Evolutionary conservation across 2,888 invertebrate species (phyloP).

Genomic region (Julus scandinavius): DNA sequence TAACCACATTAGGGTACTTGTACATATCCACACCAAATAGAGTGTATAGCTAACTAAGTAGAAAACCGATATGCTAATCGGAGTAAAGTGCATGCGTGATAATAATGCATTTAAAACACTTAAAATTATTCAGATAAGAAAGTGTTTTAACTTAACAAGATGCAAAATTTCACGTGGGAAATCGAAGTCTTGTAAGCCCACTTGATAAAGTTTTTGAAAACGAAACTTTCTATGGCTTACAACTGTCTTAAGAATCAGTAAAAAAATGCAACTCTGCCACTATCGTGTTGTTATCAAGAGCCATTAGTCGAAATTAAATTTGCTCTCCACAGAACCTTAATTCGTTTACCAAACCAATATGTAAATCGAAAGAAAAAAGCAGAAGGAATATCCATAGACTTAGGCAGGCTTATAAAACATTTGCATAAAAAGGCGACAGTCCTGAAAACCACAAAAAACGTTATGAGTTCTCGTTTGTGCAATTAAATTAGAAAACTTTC

Average conservation of each 20-base stretch:
- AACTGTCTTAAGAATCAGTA: background rate
- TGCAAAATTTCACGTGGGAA: background rate
- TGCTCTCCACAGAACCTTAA: background rate
- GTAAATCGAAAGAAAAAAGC: background rate
- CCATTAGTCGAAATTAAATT: slow-evolving; percentile 15
- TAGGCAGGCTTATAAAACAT: background rate
- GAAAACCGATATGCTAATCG: too few relatives aligned
- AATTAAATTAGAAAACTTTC: background rate
- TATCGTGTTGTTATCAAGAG: slow-evolving; percentile 8
- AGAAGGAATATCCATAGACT: background rate
- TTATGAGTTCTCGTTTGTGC: background rate
- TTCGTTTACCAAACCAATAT: background rate
- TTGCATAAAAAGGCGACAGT: slow-evolving; percentile 12
- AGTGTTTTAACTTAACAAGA: too few relatives aligned
- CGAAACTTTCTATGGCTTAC: background rate
- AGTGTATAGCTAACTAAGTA: too few relatives aligned
- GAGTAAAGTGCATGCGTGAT: too few relatives aligned
- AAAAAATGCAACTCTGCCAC: background rate
- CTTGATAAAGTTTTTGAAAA: background rate
- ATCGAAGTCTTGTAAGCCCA: background rate
- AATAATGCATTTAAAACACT: too few relatives aligned
- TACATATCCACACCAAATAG: too few relatives aligned
- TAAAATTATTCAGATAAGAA: too few relatives aligned
- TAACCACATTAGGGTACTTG: too few relatives aligned
- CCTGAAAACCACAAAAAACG: background rate